Evolutionary conservation across 2,113 vertebrate genomes (phyloP).

Genomic region (Ciconia maguari): DNA sequence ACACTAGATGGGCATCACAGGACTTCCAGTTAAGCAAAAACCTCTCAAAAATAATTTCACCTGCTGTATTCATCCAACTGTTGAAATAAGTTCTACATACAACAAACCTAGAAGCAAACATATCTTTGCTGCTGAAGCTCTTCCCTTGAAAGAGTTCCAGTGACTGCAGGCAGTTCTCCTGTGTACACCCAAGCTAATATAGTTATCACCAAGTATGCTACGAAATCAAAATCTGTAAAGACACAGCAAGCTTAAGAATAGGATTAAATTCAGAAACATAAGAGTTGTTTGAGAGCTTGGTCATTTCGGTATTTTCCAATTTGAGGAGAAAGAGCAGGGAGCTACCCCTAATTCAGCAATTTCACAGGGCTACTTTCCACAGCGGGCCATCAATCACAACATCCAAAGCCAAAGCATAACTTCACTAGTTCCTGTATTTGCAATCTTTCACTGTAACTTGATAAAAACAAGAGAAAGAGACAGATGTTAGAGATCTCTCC

Average conservation of each 20-base stretch:
- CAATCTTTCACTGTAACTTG: not conserved
- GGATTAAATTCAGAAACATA: not conserved
- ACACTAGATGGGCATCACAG: not conserved
- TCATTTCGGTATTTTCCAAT: not conserved
- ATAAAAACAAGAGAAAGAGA: not conserved
- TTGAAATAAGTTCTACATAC: not conserved
- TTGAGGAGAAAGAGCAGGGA: not conserved
- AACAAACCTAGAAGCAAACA: not conserved
- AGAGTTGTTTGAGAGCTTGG: not conserved
- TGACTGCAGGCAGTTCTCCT: not conserved
- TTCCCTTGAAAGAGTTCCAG: not conserved
- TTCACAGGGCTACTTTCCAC: not conserved
- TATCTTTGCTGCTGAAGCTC: not conserved
- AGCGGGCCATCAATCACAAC: not conserved
- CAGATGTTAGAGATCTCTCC: not conserved
- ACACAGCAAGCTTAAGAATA: not conserved
- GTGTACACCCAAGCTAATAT: not conserved
- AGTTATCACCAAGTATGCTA: not conserved
- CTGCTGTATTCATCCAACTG: not conserved
- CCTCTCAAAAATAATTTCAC: not conserved
- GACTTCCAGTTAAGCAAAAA: not conserved
- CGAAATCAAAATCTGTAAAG: not conserved
- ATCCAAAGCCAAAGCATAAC: not conserved
- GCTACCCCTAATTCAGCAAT: not conserved
- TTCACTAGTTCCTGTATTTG: not conserved